Percentiles rank a stretch among this genome's conserved stretches.
Evolutionary conservation across 64 coral and sea anemone genomes (phyloP).

Genomic region (Anthopleura sola): DNA sequence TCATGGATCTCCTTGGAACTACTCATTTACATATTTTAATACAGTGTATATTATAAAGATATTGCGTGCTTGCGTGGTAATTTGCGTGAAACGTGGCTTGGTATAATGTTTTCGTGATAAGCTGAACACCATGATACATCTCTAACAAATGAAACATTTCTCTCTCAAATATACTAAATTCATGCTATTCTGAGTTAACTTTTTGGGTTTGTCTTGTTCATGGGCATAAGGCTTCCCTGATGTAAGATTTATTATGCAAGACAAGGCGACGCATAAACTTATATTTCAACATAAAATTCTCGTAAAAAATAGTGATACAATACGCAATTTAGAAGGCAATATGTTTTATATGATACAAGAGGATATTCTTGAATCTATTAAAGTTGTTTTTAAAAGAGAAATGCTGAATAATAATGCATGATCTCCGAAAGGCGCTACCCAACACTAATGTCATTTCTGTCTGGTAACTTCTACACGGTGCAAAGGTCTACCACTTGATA

Average conservation of each 20-base stretch:
- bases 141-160: background rate
- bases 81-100: background rate
- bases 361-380: background rate
- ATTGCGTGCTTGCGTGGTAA: background rate
- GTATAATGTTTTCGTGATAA: background rate
- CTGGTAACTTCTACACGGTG: too few species aligned
- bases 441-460: background rate
- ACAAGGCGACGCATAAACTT: too few species aligned
- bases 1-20: too few species aligned
- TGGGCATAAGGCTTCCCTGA: too few species aligned
- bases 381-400: background rate
- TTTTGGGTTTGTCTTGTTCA: too few species aligned
- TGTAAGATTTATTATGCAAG: too few species aligned
- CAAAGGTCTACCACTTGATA: background rate
- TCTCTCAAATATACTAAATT: background rate
- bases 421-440: background rate
- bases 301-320: background rate
- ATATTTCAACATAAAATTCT: too few species aligned
- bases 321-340: background rate
- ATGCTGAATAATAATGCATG: background rate
- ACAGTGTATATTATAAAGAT: background rate
- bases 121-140: background rate
- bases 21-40: background rate
- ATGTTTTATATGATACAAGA: background rate
- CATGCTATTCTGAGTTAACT: background rate